Base-by-base conservation (phyloP, 2,888 invertebrate species). In the Netelia fuscicornis region DNA sequence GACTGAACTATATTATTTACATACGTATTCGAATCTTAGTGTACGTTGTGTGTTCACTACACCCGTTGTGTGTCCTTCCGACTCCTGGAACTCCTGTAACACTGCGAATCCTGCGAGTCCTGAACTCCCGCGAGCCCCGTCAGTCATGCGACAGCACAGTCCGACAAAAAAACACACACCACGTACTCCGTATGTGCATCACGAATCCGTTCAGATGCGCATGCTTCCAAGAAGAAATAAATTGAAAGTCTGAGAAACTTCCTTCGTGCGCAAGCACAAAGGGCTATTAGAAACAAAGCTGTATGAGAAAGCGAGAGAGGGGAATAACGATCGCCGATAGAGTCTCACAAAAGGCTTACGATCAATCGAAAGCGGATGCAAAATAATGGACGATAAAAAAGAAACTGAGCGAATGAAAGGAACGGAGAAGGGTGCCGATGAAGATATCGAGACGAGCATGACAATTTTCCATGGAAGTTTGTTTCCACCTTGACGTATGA, bases 361-460 rank as follows among this genome's bases (percentile, higher is more conserved):
- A 74, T 75, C 64, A 56, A 83, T 76, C 65, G 58, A 83, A 76
- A 76, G 78, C 72, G 65, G 71, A 80, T 65, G 70, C 37, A 77
- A 74, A 65, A 68, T 30, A 54, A 54, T 42, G 48, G 25, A 62
- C 17, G 58, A 84, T 67, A 62, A 77, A 37, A 37, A 78, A 70
- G 17, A 71, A 65, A 65, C 74, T 52, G 44, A 56, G 11, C 20
- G 54, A 68, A 56, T 44, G 65, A 81, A 58, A 56, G 17, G 71
- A 56, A 75, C 20, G 58, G 58, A 25, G 56, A 64, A 72, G 68
- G 20, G 58, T 68, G 58, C 76, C 64, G 75, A 83, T 79, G 74
- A 78, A 74, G 60, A 68, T 48, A 81, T 84, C 84, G 84, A 84
- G 84, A 77, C 68, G 58, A 65, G 82, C 75, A 85, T 85, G 71